These are phyloP conservation scores for Hydrolagus colliei DNA, from an alignment of 2,797 vertebrate species.

Conservation along the genomic window DNA sequence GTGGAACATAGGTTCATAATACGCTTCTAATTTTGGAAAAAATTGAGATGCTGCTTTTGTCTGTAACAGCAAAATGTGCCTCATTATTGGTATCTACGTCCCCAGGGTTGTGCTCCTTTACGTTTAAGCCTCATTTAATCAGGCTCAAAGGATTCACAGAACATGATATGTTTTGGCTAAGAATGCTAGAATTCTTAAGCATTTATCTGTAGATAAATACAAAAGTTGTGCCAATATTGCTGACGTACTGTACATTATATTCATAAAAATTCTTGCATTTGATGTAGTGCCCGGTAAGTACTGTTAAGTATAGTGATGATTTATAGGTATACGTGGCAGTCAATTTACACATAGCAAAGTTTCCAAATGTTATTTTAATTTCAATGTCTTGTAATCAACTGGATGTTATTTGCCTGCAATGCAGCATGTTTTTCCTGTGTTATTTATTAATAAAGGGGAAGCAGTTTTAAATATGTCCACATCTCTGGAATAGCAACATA, in stretches of 20 bases:
- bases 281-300: too few species aligned
- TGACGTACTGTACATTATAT: too few species aligned
- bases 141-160: too few species aligned
- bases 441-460: not conserved
- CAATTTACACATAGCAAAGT: not conserved
- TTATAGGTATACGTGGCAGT: not conserved
- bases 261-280: too few species aligned
- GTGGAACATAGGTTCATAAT: not conserved
- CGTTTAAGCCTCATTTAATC: not conserved
- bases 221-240: too few species aligned
- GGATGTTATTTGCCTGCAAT: not conserved
- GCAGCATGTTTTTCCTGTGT: not conserved
- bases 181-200: too few species aligned
- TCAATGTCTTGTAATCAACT: not conserved
- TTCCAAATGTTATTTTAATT: not conserved
- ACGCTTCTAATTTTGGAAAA: not conserved
- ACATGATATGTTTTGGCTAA: too few species aligned
- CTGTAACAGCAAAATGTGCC: not conserved
- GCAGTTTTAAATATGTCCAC: not conserved
- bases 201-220: too few species aligned
- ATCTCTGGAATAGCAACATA: not conserved
- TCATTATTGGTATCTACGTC: not conserved
- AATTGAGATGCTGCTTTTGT: not conserved
- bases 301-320: too few species aligned
- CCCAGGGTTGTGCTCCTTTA: not conserved